Evolutionary conservation across 2,797 vertebrate species (phyloP).

Genomic region (Girardinus metallicus): DNA sequence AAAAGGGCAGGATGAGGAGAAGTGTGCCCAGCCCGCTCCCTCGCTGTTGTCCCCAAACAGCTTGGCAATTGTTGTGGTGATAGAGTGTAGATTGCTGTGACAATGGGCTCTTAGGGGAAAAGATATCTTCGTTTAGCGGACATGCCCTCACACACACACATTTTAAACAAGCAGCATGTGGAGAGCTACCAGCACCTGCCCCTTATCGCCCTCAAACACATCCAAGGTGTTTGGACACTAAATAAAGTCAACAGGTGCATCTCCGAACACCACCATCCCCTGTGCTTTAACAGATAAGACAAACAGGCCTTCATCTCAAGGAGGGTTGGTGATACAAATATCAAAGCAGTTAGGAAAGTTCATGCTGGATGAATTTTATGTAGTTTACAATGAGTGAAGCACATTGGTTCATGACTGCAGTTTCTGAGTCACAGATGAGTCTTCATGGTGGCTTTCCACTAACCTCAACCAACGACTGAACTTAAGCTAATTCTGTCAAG

Average conservation of each 20-base stretch:
- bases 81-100: slow-evolving; percentile 54
- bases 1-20: slow-evolving; percentile 55
- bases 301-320: slow-evolving; percentile 19
- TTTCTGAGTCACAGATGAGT: slow-evolving; percentile 48
- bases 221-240: slow-evolving; percentile 65
- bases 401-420: slow-evolving; percentile 12
- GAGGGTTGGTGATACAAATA: slow-evolving; percentile 46
- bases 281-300: slow-evolving; percentile 29
- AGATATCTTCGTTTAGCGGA: slow-evolving; percentile 43
- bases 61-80: slow-evolving; percentile 71
- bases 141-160: slow-evolving; percentile 29
- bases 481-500: slow-evolving; percentile 37
- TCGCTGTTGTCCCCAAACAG: slow-evolving; percentile 82
- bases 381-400: slow-evolving; percentile 17
- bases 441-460: slow-evolving; percentile 52
- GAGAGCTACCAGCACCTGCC: slow-evolving; percentile 59
- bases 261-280: slow-evolving; percentile 34
- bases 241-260: slow-evolving; percentile 60
- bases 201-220: slow-evolving; percentile 63
- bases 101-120: slow-evolving; percentile 56
- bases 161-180: slow-evolving; percentile 21
- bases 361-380: slow-evolving; percentile 28
- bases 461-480: slow-evolving; percentile 6
- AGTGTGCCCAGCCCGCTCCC: slow-evolving; percentile 69
- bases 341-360: slow-evolving; percentile 13